These are phyloP conservation scores for Ceuthmochares aereus DNA, from an alignment of 2,113 vertebrate genomes.

Conservation along the genomic window DNA sequence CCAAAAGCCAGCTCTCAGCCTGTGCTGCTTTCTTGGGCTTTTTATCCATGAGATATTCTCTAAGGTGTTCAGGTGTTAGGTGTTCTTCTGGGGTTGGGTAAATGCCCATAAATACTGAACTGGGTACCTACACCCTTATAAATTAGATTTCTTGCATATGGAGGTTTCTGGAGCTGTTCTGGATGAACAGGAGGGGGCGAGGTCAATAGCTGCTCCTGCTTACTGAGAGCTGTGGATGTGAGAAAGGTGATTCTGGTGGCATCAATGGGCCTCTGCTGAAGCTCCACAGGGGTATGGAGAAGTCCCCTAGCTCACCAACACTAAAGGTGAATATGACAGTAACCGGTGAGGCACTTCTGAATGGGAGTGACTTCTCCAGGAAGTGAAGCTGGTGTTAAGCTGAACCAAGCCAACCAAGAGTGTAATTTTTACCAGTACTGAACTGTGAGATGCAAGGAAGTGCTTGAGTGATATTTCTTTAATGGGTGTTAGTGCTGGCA, in stretches of 20 bases:
- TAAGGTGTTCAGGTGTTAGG: background rate
- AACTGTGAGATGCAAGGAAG: background rate
- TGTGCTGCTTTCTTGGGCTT: background rate
- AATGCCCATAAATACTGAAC: background rate
- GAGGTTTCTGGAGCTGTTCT: background rate
- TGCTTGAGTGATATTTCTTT: background rate
- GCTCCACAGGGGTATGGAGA: background rate
- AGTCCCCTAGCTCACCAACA: no score
- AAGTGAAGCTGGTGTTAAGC: background rate
- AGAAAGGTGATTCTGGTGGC: background rate
- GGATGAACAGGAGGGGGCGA: background rate
- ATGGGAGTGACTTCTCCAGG: background rate
- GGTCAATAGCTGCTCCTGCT: background rate
- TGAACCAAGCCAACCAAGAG: background rate
- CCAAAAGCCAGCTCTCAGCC: background rate
- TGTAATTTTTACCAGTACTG: background rate
- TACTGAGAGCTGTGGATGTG: background rate
- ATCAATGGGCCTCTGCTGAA: background rate
- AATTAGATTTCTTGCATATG: background rate
- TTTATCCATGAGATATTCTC: rapidly evolving
- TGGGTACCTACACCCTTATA: background rate
- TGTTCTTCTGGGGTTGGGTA: background rate
- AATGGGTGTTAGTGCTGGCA: background rate
- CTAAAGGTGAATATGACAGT: background rate
- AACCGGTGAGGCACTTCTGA: background rate